Percentiles rank a stretch among this genome's conserved stretches.
Evolutionary conservation across 2,888 invertebrate genomes (phyloP).

Genomic region (Leptodirus hochenwartii): DNA sequence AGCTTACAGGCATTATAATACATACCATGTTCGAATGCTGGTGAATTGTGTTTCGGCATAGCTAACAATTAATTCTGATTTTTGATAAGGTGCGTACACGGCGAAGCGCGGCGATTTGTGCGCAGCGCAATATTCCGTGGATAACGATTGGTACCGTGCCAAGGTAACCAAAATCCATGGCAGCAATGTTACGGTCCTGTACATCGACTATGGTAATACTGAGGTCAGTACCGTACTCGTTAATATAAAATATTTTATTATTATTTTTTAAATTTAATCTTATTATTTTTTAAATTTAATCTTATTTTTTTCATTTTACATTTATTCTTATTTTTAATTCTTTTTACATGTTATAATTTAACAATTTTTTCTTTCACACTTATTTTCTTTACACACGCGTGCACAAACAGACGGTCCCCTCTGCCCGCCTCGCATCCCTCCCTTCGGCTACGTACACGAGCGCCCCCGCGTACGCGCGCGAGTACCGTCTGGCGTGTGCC

Average conservation of each 20-base stretch:
- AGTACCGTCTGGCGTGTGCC: constrained; percentile 72
- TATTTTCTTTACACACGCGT: too few relatives aligned
- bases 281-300: too few relatives aligned
- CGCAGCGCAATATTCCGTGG: constrained; percentile 75
- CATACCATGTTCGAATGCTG: too few relatives aligned
- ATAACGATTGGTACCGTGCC: constrained; percentile 93
- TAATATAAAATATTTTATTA: constrained; percentile 1
- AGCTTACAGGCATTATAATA: too few relatives aligned
- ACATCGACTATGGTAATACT: constrained; percentile 93
- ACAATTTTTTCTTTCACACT: constrained; percentile 16
- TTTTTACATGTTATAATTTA: too few relatives aligned
- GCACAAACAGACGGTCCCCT: constrained; percentile 32
- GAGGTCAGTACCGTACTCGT: constrained; percentile 53
- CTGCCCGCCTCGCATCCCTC: constrained; percentile 60
- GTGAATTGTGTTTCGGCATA: too few relatives aligned
- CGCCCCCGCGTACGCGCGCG: constrained; percentile 68
- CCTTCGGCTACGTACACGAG: constrained; percentile 59
- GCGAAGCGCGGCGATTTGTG: constrained; percentile 78
- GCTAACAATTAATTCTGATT: too few relatives aligned
- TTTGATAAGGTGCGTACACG: constrained; percentile 42
- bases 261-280: background rate
- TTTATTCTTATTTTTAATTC: too few relatives aligned
- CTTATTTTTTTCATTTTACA: too few relatives aligned
- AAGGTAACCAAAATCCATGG: constrained; percentile 69
- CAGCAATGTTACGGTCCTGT: constrained; percentile 61